Conservation (phyloP, 2,888 invertebrate genomes). For the Perizoma flavofasciatum region DNA sequence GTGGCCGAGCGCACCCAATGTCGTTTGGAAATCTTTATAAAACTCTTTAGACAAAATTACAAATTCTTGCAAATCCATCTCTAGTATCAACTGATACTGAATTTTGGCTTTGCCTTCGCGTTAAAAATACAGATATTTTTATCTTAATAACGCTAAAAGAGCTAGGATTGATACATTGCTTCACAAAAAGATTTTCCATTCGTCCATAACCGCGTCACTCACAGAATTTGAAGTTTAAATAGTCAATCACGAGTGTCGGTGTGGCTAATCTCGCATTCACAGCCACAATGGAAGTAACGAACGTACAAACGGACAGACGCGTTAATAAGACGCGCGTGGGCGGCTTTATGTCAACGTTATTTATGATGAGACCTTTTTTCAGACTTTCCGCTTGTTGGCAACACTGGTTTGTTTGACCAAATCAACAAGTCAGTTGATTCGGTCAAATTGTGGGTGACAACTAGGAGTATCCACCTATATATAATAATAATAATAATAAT, state of each 20-base stretch:
- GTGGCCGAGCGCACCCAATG: conserved; percentile 50
- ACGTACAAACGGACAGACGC: conserved; percentile 79
- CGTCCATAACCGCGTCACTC: conserved; percentile 66
- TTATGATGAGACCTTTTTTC: conserved; percentile 74
- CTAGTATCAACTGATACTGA: conserved; percentile 49
- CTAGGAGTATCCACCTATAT: background rate
- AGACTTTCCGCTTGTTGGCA: conserved; percentile 61
- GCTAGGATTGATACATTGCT: conserved; percentile 23
- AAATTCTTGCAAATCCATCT: conserved; percentile 45
- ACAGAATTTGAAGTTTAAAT: conserved; percentile 74
- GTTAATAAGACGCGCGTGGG: conserved; percentile 82
- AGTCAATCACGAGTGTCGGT: conserved; percentile 80
- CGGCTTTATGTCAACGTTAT: conserved; percentile 81
- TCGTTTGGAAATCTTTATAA: conserved; percentile 64
- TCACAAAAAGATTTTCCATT: conserved; percentile 25
- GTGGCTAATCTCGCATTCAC: conserved; percentile 81
- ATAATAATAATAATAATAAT: too few relatives aligned
- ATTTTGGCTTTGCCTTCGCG: conserved; percentile 40
- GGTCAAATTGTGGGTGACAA: conserved; percentile 22
- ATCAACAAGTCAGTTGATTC: conserved; percentile 9
- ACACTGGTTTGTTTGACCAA: conserved; percentile 39
- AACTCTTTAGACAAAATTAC: conserved; percentile 60
- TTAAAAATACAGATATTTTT: conserved; percentile 35
- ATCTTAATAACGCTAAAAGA: conserved; percentile 26
- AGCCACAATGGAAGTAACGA: conserved; percentile 81